These are phyloP conservation scores for Drosophila bipectinata DNA, from an alignment of 1,140 invertebrate genomes.

Conservation along the genomic window DNA sequence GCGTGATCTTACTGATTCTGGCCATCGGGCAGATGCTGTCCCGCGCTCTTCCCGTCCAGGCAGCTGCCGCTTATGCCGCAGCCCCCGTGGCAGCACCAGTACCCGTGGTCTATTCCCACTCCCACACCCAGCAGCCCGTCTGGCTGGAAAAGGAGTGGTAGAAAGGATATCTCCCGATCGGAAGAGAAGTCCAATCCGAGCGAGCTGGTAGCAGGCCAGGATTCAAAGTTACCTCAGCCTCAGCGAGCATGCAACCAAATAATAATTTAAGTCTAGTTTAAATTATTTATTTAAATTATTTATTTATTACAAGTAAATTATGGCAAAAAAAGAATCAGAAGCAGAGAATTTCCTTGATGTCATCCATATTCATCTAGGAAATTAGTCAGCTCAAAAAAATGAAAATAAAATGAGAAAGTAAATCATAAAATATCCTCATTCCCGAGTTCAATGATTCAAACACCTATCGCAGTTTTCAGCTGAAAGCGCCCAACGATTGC, in stretches of 20 bases:
- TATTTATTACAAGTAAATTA: conserved; percentile 48
- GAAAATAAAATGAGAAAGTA: not conserved
- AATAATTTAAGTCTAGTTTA: conserved; percentile 82
- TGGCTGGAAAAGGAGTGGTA: conserved; percentile 83
- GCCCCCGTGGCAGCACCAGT: conserved; percentile 67
- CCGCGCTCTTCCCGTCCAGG: conserved; percentile 75
- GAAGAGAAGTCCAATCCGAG: not conserved
- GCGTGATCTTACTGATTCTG: conserved; percentile 83
- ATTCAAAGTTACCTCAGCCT: conserved; percentile 55
- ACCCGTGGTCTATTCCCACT: conserved; percentile 81
- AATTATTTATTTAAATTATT: conserved; percentile 77
- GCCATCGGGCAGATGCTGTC: conserved; percentile 83
- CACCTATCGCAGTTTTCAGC: conserved; percentile 8
- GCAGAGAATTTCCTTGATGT: conserved; percentile 18
- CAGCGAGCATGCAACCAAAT: conserved; percentile 80
- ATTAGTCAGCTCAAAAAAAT: conserved; percentile 25
- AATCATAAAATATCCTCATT: not conserved
- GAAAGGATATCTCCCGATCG: not conserved
- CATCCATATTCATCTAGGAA: not conserved
- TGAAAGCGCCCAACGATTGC: conserved; percentile 20
- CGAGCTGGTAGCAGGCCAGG: conserved; percentile 59
- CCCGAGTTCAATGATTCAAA: conserved; percentile 4
- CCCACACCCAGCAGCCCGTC: conserved; percentile 79
- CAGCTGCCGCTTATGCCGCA: conserved; percentile 69
- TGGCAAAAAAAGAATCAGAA: conserved; percentile 9